Evolutionary conservation across 2,888 invertebrate genomes (phyloP).

Genomic region (Agonum fuliginosum): DNA sequence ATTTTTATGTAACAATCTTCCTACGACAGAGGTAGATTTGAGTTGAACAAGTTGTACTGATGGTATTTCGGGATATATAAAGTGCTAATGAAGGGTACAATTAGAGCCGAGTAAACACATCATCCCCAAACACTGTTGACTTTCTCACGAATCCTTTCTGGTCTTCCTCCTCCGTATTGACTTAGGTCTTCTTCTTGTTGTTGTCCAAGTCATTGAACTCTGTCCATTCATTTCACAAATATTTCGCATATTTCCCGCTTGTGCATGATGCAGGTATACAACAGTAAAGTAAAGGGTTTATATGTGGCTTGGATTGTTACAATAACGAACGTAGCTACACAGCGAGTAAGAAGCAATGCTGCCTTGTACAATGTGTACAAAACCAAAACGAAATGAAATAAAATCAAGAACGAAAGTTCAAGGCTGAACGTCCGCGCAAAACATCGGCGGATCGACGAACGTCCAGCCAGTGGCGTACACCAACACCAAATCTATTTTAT

Average conservation of each 20-base stretch:
- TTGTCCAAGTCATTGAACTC: neutral
- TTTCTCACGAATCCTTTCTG: slow-evolving; percentile 11
- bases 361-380: slow-evolving; percentile 29
- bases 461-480: neutral
- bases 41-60: too few relatives aligned
- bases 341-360: neutral
- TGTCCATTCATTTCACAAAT: slow-evolving; percentile 28
- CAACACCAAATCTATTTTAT: too few relatives aligned
- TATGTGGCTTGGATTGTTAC: neutral
- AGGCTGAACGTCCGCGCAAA: slow-evolving; percentile 45
- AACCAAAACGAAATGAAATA: slow-evolving; percentile 49
- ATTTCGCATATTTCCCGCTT: slow-evolving; percentile 20
- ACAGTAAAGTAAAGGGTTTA: neutral
- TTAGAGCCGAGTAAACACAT: neutral
- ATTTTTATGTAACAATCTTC: too few relatives aligned
- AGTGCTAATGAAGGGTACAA: neutral
- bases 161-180: slow-evolving; percentile 1
- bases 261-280: neutral
- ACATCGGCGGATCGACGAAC: slow-evolving; percentile 11
- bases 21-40: too few relatives aligned
- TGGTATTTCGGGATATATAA: too few relatives aligned
- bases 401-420: slow-evolving; percentile 56
- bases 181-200: neutral
- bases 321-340: neutral
- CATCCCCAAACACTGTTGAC: neutral